These are phyloP conservation scores for Lycaena phlaeas DNA, from an alignment of 2,888 invertebrate species.

Conservation along the genomic window DNA sequence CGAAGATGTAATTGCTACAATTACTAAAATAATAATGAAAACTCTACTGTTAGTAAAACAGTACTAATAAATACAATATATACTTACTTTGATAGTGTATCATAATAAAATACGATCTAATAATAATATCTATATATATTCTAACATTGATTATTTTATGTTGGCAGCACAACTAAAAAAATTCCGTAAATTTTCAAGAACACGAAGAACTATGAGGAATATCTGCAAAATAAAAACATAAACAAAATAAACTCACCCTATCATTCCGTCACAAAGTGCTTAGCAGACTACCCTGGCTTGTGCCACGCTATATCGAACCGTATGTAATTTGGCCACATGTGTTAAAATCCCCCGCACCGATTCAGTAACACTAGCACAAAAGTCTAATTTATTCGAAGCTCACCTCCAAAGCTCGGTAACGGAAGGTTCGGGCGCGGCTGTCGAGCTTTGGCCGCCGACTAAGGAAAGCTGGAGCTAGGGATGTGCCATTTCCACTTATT, in stretches of 20 bases:
- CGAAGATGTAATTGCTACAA: too few species aligned
- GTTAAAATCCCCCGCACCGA: slow-evolving; percentile 45
- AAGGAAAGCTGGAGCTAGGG: slow-evolving; percentile 34
- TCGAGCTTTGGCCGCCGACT: slow-evolving; percentile 42
- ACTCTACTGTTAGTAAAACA: too few species aligned
- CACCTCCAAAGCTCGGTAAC: not conserved
- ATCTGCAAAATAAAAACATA: slow-evolving; percentile 4
- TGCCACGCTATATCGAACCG: slow-evolving; percentile 64
- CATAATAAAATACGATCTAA: too few species aligned
- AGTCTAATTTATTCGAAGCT: slow-evolving; percentile 26
- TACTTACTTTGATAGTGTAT: too few species aligned
- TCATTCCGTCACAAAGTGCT: slow-evolving; percentile 56
- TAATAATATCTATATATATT: too few species aligned
- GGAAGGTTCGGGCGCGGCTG: slow-evolving; percentile 42
- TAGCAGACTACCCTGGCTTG: slow-evolving; percentile 58
- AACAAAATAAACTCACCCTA: slow-evolving; percentile 44
- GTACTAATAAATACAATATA: too few species aligned
- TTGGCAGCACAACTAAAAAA: too few species aligned
- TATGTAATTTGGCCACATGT: slow-evolving; percentile 63
- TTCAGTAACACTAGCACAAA: slow-evolving; percentile 23
- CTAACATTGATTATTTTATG: too few species aligned
- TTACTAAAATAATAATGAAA: too few species aligned
- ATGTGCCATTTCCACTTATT: slow-evolving; percentile 24
- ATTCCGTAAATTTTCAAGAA: too few species aligned
- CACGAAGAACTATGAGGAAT: too few species aligned